phyloP scores from a whole-genome alignment of 2,113 vertebrate genomes.

The Hirundichthys speculiger region DNA sequence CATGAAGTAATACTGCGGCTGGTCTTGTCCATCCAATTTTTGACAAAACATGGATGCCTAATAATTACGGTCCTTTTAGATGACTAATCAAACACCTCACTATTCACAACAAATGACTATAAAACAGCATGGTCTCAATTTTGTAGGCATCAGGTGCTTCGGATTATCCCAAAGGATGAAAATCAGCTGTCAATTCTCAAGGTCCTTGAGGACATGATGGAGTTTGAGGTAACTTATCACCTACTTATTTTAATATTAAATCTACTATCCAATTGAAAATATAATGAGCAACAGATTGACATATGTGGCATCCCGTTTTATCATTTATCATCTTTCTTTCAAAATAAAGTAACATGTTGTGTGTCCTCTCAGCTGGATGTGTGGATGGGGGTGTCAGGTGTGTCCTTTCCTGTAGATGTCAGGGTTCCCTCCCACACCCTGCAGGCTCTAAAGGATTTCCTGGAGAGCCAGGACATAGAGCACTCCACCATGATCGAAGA shows the following conservation, averaged over 20 bases:
- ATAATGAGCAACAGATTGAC: neutral
- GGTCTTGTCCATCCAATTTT: too few relatives aligned
- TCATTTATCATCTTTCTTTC: neutral
- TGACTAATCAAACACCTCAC: neutral
- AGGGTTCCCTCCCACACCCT: slow-evolving; percentile 82
- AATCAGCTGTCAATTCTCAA: slow-evolving; percentile 80
- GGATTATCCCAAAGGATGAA: slow-evolving; percentile 75
- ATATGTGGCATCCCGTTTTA: neutral
- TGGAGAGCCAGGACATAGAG: slow-evolving; percentile 78
- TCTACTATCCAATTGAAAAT: neutral
- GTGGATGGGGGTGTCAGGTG: slow-evolving; percentile 80
- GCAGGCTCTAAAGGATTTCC: slow-evolving; percentile 78
- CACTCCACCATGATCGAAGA: slow-evolving; percentile 88
- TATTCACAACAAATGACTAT: neutral
- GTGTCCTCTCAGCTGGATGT: slow-evolving; percentile 83
- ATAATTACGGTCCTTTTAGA: too few relatives aligned
- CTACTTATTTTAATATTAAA: neutral
- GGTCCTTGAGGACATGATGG: slow-evolving; percentile 69
- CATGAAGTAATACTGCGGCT: too few relatives aligned
- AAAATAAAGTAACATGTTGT: neutral
- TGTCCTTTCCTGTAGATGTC: slow-evolving; percentile 79
- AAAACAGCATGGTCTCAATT: neutral
- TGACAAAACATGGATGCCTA: too few relatives aligned
- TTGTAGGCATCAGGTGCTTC: slow-evolving; percentile 91
- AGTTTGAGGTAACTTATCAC: slow-evolving; percentile 78